A percentile compares a stretch with the other conserved stretches of the same genome.
These are phyloP conservation scores for Siphlonurus alternatus DNA, from an alignment of 2,888 invertebrate genomes.

Conservation along the genomic window DNA sequence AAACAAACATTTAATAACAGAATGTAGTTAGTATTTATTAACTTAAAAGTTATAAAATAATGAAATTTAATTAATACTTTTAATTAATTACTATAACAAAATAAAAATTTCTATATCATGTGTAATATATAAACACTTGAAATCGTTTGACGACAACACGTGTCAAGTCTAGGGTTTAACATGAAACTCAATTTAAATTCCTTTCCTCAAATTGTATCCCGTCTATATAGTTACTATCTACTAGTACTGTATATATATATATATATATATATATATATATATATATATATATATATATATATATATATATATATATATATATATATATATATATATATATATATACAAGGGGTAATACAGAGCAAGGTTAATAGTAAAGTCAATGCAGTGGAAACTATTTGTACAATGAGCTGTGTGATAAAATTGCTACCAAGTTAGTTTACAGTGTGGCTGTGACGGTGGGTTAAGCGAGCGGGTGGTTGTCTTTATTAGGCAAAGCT, in stretches of 20 bases:
- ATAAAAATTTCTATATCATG: too few relatives aligned
- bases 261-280: not conserved
- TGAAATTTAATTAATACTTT: too few relatives aligned
- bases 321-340: not conserved
- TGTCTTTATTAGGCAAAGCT: too few relatives aligned
- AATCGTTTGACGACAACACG: not conserved
- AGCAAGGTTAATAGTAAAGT: not conserved
- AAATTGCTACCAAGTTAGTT: too few relatives aligned
- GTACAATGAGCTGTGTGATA: not conserved
- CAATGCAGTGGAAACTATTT: not conserved
- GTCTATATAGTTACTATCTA: too few relatives aligned
- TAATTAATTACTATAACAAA: too few relatives aligned
- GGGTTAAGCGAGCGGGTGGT: too few relatives aligned
- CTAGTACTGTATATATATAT: not conserved
- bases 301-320: not conserved
- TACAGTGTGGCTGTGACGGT: not conserved
- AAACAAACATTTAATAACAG: too few relatives aligned
- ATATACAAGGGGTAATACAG: not conserved
- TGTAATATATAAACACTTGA: too few relatives aligned
- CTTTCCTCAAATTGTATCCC: not conserved
- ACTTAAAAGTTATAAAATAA: too few relatives aligned
- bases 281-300: not conserved
- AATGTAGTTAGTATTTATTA: too few relatives aligned
- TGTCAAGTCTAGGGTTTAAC: not conserved
- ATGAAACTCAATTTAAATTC: not conserved